Evolutionary conservation across 1,140 invertebrate genomes (phyloP), one percentile per base, ranked within the genome.

Genomic region (Zaprionus gabonicus): DNA sequence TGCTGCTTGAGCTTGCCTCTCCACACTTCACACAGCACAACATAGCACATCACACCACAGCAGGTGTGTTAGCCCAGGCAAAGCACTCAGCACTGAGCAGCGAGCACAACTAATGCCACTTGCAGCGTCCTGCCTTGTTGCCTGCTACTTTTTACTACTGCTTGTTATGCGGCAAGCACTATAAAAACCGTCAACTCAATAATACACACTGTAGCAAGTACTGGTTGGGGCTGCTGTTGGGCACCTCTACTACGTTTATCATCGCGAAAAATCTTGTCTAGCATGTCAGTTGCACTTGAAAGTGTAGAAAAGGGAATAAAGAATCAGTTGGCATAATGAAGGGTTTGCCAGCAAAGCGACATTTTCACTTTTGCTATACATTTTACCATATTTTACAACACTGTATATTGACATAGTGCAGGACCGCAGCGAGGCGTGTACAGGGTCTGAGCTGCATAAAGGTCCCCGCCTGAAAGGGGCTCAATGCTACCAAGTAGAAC

Each of bases 1-100:
- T 82, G 79, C 79, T 74, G 49, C 56, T 78, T 82, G 80, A 78
- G 75, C 56, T 58, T 31, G 17, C 17, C 20, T 63, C 59, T 56
- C n/a, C 53, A 28, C 23, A 17, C 53, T 44, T 5, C n/a, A 44
- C 41, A 44, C 5, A 44, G 27, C 38, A 17, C 15, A 20, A 20
- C 20, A 20, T 20, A 77, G 74, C 49, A 51, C 36, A 25, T 4
- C 17, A 62, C 58, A 25, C 12, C 53, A 55, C 9, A 17, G 4
- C n/a, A 25, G 15, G 58, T 60, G 23, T 66, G 51, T 55, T 17
- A 51, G 44, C 28, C 17, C 60, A 17, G 20, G 46, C 41, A 63
- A n/a, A 62, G 23, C 53, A 56, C 53, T 56, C 53, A 56, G 17
- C 60, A 49, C 15, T 10, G 23, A 20, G 20, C 17, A 34, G 41